Conservation (phyloP, 2,797 vertebrate species). For the Phoebastria nigripes region DNA sequence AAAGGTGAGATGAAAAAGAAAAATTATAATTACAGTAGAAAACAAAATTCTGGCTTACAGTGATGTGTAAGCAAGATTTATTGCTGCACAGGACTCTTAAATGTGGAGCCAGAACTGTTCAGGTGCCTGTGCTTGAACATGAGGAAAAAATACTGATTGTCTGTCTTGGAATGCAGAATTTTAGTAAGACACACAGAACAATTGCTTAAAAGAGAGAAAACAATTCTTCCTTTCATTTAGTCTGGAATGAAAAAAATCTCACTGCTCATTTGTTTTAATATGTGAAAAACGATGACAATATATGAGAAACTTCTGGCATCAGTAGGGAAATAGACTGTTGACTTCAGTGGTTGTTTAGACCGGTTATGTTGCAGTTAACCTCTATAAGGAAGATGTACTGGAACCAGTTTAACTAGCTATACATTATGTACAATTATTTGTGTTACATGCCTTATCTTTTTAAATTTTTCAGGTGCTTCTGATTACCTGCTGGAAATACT, state of each 20-base stretch:
- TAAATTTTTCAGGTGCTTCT: conserved; percentile 50
- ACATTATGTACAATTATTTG: not conserved
- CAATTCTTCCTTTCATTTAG: not conserved
- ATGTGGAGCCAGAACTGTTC: not conserved
- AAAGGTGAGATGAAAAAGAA: not conserved
- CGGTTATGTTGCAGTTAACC: not conserved
- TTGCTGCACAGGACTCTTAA: not conserved
- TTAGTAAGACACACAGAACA: not conserved
- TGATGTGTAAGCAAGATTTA: not conserved
- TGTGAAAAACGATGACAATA: not conserved
- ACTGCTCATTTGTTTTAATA: not conserved
- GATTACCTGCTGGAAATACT: not conserved
- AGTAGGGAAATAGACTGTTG: not conserved
- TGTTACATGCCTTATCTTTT: not conserved
- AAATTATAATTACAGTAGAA: not conserved
- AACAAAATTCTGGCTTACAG: not conserved
- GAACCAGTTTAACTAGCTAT: too few relatives aligned
- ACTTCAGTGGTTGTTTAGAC: not conserved
- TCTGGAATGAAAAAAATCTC: not conserved
- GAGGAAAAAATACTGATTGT: not conserved
- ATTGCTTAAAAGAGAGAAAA: not conserved
- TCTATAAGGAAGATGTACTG: not conserved
- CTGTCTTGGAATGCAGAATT: not conserved
- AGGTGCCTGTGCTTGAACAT: not conserved
- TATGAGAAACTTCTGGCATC: not conserved